phyloP scores from a whole-genome alignment of 2,797 vertebrate species.

The Coregonus sp. region DNA sequence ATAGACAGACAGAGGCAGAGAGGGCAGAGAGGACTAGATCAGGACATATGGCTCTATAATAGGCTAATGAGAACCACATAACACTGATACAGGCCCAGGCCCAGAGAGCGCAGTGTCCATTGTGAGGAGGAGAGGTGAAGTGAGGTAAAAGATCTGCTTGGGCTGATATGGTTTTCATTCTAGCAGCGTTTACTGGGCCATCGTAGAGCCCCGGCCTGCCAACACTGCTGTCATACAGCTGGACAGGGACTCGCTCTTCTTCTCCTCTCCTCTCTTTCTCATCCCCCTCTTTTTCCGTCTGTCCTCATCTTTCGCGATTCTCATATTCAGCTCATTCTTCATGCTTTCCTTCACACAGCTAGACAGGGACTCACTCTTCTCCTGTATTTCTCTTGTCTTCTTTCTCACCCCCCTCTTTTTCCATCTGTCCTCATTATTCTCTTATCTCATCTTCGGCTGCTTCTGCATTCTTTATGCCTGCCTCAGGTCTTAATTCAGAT shows the following conservation, averaged over 20 bases:
- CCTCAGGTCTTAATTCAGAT: slow-evolving; percentile 38
- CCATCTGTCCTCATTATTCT: slow-evolving; percentile 35
- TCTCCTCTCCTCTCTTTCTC: slow-evolving; percentile 31
- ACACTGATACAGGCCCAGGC: slow-evolving; percentile 18
- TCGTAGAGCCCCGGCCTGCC: slow-evolving; percentile 24
- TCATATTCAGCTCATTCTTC: slow-evolving; percentile 5
- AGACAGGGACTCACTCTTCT: slow-evolving; percentile 31
- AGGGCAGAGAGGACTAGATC: slow-evolving; percentile 19
- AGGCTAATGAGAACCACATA: slow-evolving; percentile 49
- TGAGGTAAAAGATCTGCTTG: slow-evolving; percentile 49
- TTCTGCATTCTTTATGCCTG: slow-evolving; percentile 13
- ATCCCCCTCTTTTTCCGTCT: slow-evolving; percentile 50
- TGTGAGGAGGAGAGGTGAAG: slow-evolving; percentile 35
- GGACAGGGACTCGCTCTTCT: slow-evolving; percentile 32
- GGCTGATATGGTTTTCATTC: slow-evolving; percentile 49
- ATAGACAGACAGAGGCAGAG: slow-evolving; percentile 11
- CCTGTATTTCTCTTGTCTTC: slow-evolving; percentile 35
- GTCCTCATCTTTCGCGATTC: slow-evolving; percentile 14
- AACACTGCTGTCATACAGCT: slow-evolving; percentile 51
- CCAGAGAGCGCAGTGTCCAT: slow-evolving; percentile 20
- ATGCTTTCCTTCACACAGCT: slow-evolving; percentile 48
- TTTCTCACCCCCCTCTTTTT: slow-evolving; percentile 51
- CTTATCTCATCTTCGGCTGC: not conserved
- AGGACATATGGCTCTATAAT: slow-evolving; percentile 35
- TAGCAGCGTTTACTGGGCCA: slow-evolving; percentile 41